Percentiles rank a stretch among this genome's conserved stretches.
Conservation (phyloP, 2,797 vertebrate genomes). For the Rhynchotus rufescens region DNA sequence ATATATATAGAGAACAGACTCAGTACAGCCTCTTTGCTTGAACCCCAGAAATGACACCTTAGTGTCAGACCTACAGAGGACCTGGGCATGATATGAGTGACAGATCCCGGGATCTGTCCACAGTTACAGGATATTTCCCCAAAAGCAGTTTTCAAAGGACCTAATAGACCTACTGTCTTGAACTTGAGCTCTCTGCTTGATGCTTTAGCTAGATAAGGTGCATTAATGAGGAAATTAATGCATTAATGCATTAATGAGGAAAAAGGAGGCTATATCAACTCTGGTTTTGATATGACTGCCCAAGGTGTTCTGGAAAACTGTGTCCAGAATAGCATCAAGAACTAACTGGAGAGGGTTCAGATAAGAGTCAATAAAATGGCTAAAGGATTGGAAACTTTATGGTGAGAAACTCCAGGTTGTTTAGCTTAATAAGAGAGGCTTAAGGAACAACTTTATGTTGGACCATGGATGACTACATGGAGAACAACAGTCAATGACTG, state of each 20-base stretch:
- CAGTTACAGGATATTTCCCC: background rate
- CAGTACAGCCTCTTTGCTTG: accelerated
- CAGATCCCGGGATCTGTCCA: background rate
- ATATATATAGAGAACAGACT: accelerated
- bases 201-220: background rate
- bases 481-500: background rate
- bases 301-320: background rate
- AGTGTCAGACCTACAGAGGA: background rate
- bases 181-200: background rate
- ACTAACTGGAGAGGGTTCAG: background rate
- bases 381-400: background rate
- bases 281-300: background rate
- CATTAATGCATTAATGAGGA: background rate
- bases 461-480: background rate
- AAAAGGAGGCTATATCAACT: background rate
- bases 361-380: background rate
- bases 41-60: background rate
- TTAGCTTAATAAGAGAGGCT: conserved; percentile 22
- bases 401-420: background rate
- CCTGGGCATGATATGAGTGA: background rate
- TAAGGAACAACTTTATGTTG: background rate
- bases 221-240: too few relatives aligned
- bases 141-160: background rate
- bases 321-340: background rate
- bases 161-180: background rate